Evolutionary conservation across 1,140 invertebrate species (phyloP), one percentile per base, ranked within the genome.

Genomic region (Branchinecta lynchi): DNA sequence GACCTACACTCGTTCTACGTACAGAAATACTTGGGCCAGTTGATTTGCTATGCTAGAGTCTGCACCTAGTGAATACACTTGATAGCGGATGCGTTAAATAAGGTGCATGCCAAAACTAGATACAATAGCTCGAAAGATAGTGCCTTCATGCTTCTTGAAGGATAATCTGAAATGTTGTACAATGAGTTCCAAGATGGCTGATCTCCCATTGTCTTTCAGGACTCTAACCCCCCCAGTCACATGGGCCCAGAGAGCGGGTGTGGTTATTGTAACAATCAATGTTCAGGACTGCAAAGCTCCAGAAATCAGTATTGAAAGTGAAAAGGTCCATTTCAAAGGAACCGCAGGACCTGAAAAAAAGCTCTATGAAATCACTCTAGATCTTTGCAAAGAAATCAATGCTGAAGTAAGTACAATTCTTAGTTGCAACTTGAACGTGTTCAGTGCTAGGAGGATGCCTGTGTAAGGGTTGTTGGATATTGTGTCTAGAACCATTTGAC

Each of bases 281-380:
- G 80, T 96, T 73, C 92, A 94, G 84, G 89, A 91, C 76, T 92
- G 89, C 78, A 88, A 89, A 80, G 84, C 92, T 77, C 91, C 92
- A 71, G 84, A 85, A 73, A 83, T 92, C 72, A 87, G 89, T 80
- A 82, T 96, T 72, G 89, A 90, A 76, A 84, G 86, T 73, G 85
- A 89, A 73, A 85, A 83, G 77, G 79, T 96, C 76, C 86, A 84
- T 74, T 97, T 96, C 78, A 89, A 87, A 79, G 91, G 92, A 66
- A 80, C 85, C 60, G 90, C 90, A 75, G 88, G 90, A n/a, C 85
- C 89, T 72, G 89, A 92, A 70, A 85, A 88, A 70, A 91, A 92
- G 79, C 77, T 84, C 72, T 88, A 95, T 78, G 90, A 94, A 82
- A 81, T 93, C 65, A 87, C 86, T 67, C 85, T 96, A 77, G 86